Percentiles rank a stretch among this genome's conserved stretches.
These are phyloP conservation scores for Myopa tessellatipennis DNA, from an alignment of 2,888 invertebrate genomes.

Conservation along the genomic window DNA sequence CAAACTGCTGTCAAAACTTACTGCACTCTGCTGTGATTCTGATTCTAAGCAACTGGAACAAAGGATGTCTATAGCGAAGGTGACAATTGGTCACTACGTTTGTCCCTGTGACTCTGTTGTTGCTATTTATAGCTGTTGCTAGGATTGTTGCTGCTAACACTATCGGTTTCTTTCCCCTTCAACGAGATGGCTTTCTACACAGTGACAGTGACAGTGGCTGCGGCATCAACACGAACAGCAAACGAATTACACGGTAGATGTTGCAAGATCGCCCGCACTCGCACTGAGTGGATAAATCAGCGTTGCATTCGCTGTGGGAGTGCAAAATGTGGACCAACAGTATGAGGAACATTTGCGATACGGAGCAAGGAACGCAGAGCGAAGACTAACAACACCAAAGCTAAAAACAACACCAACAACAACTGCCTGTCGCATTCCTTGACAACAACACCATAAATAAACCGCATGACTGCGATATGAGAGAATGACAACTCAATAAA, in stretches of 20 bases:
- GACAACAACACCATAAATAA: conserved; percentile 44
- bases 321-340: neutral
- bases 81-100: neutral
- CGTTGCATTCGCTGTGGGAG: conserved; percentile 22
- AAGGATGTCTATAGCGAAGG: neutral
- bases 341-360: neutral
- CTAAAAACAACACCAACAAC: conserved; percentile 9
- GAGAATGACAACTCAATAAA: conserved; percentile 34
- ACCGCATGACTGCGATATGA: conserved; percentile 43
- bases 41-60: neutral
- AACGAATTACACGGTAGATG: conserved; percentile 1
- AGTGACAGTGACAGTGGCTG: neutral
- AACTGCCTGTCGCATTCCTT: neutral
- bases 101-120: neutral
- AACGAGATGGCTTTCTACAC: neutral
- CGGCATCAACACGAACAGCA: neutral
- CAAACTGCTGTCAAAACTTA: neutral
- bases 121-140: neutral
- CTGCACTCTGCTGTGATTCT: neutral
- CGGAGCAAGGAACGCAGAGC: neutral
- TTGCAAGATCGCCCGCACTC: conserved; percentile 11
- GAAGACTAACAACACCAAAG: conserved; percentile 16
- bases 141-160: neutral
- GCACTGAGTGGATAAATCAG: conserved; percentile 1
- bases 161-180: neutral